A percentile compares a stretch with the other conserved stretches of the same genome.
These are phyloP conservation scores for Ophion ellenae DNA, from an alignment of 2,888 invertebrate genomes.

Conservation along the genomic window DNA sequence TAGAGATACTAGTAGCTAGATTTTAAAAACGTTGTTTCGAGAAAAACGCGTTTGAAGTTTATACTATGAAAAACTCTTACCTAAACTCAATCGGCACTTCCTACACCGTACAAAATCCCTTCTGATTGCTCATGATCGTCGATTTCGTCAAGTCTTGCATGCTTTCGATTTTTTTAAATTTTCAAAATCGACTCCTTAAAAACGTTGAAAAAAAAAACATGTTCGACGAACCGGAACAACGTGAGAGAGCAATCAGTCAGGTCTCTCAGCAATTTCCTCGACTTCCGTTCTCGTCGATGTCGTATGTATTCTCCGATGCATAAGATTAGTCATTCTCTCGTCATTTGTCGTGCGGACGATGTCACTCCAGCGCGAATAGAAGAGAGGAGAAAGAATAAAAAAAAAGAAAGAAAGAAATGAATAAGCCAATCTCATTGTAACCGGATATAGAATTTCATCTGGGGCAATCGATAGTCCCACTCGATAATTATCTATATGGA, in stretches of 20 bases:
- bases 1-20: no score
- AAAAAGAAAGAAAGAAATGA: constrained; percentile 17
- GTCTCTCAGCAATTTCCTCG: constrained; percentile 52
- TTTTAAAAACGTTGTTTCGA: no score
- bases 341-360: constrained; percentile 46
- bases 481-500: constrained; percentile 54
- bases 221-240: not conserved
- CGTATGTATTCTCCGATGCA: constrained; percentile 21
- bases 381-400: constrained; percentile 23
- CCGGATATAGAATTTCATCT: constrained; percentile 77
- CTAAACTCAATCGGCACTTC: no score
- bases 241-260: constrained; percentile 14
- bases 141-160: no score
- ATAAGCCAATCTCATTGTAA: constrained; percentile 57
- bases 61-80: no score
- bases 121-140: no score
- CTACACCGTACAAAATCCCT: no score
- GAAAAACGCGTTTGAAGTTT: no score
- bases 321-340: constrained; percentile 55
- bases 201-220: not conserved
- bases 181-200: not conserved
- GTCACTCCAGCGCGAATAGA: constrained; percentile 23
- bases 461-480: constrained; percentile 67
- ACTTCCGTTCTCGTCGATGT: constrained; percentile 58
- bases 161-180: no score